These are phyloP conservation scores for Amitus sp. DNA, from an alignment of 2,888 invertebrate species.

Conservation along the genomic window DNA sequence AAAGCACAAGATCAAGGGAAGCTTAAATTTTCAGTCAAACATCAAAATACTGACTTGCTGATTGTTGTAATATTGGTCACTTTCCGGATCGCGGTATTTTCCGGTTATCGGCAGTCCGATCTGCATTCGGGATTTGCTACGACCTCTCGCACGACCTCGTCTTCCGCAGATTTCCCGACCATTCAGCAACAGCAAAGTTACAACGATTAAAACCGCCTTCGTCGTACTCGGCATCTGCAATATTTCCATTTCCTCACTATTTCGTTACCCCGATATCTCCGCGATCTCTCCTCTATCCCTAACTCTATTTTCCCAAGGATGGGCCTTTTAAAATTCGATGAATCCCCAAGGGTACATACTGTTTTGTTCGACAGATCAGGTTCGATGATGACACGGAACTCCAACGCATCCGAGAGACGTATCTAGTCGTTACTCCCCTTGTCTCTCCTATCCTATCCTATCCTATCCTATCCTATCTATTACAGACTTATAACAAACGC, in stretches of 20 bases:
- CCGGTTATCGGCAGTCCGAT: constrained; percentile 89
- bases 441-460: no score
- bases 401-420: constrained; percentile 59
- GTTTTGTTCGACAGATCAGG: constrained; percentile 50
- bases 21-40: no score
- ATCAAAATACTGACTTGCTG: constrained; percentile 85
- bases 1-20: neutral
- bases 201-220: constrained; percentile 43
- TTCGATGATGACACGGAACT: constrained; percentile 59
- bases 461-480: constrained; percentile 60
- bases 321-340: constrained; percentile 17
- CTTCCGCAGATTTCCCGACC: constrained; percentile 67
- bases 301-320: neutral
- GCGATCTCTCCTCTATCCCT: no score
- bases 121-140: constrained; percentile 84
- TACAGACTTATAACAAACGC: constrained; percentile 53
- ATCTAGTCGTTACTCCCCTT: constrained; percentile 63
- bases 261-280: no score
- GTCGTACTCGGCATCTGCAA: constrained; percentile 49
- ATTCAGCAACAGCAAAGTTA: constrained; percentile 60
- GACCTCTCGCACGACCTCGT: constrained; percentile 76
- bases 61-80: constrained; percentile 91
- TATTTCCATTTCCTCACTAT: constrained; percentile 6
- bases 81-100: constrained; percentile 89
- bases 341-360: constrained; percentile 47